These are phyloP conservation scores for Conops quadrifasciatus DNA, from an alignment of 2,888 invertebrate species.

Conservation along the genomic window DNA sequence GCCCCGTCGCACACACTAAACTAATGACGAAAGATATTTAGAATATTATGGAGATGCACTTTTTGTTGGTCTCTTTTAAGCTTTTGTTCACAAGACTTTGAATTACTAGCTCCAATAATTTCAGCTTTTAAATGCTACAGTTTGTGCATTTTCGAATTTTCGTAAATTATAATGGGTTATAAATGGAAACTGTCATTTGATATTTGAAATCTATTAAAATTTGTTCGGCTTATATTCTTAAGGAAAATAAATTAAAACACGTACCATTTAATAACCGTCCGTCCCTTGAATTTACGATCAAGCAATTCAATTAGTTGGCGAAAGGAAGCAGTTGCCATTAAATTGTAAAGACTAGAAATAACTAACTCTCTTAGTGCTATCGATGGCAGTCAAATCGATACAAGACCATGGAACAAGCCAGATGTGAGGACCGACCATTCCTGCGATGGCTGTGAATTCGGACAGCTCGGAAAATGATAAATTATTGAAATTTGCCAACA, in stretches of 20 bases:
- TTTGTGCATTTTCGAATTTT: too few relatives aligned
- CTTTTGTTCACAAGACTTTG: too few relatives aligned
- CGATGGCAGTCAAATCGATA: background rate
- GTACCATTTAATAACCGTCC: conserved; percentile 10
- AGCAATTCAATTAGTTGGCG: conserved; percentile 10
- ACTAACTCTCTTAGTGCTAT: background rate
- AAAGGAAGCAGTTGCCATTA: conserved; percentile 14
- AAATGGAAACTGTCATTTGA: too few relatives aligned
- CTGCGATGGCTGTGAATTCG: background rate
- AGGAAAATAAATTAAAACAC: conserved; percentile 19
- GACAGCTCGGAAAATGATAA: background rate
- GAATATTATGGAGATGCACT: too few relatives aligned
- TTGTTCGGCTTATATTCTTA: too few relatives aligned
- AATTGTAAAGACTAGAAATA: conserved; percentile 3
- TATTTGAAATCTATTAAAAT: too few relatives aligned
- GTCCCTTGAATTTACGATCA: background rate
- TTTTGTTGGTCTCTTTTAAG: too few relatives aligned
- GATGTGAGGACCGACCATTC: background rate
- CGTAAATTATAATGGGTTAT: too few relatives aligned
- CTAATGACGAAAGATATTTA: too few relatives aligned
- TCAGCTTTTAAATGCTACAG: too few relatives aligned
- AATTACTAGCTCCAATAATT: too few relatives aligned
- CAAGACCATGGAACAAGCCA: background rate
- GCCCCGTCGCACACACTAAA: too few relatives aligned
- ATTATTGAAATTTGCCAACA: conserved; percentile 22